Evolutionary conservation across 2,888 invertebrate genomes (phyloP).

Genomic region (Allophyes oxyacanthae): DNA sequence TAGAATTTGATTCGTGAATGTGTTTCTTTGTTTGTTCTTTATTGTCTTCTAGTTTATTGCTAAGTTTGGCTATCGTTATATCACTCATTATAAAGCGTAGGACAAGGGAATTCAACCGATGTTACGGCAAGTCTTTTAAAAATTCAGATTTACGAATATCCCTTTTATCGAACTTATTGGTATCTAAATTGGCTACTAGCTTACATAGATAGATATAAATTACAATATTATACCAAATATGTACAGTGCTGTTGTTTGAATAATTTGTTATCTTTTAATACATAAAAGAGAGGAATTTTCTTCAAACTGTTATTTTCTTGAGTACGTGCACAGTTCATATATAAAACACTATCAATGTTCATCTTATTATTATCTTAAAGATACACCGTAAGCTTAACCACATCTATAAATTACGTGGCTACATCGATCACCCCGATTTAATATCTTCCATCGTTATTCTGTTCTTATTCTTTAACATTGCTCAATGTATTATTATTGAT

Average conservation of each 20-base stretch:
- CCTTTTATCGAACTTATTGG: not conserved
- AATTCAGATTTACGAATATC: no score
- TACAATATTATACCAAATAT: no score
- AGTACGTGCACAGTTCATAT: conserved; percentile 29
- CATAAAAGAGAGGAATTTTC: conserved; percentile 21
- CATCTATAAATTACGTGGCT: no score
- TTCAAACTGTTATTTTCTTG: conserved; percentile 29
- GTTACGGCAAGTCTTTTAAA: no score
- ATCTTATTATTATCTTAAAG: conserved; percentile 36
- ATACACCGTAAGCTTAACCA: conserved; percentile 43
- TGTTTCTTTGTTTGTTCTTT: conserved; percentile 5
- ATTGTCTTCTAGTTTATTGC: not conserved
- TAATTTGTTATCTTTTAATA: no score
- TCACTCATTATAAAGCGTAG: no score
- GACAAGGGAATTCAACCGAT: no score
- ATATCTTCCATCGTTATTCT: conserved; percentile 41
- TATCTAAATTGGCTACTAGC: not conserved
- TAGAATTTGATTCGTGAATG: conserved; percentile 23
- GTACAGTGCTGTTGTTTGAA: no score
- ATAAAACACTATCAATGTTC: conserved; percentile 40
- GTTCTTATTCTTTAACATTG: conserved; percentile 22
- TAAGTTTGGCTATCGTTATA: not conserved
- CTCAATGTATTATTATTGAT: conserved; percentile 19
- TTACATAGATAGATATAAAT: no score
- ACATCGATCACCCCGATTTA: conserved; percentile 31